These are phyloP conservation scores for Drosophila melanocephala DNA, from an alignment of 2,888 invertebrate species.

Conservation along the genomic window DNA sequence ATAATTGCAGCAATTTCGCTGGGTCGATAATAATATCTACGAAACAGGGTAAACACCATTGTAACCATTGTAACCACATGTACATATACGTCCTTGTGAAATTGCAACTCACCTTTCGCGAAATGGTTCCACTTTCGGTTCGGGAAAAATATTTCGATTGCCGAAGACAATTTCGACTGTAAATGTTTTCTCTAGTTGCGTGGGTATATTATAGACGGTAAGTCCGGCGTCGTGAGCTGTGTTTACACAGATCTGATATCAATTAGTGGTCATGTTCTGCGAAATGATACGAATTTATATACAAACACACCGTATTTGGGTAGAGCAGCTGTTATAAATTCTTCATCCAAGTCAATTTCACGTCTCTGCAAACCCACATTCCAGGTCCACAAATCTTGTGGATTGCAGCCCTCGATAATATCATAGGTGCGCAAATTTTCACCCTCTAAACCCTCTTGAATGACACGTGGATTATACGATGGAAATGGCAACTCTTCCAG, in stretches of 20 bases:
- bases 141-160: constrained; percentile 63
- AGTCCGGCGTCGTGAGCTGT: constrained; percentile 68
- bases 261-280: constrained; percentile 16
- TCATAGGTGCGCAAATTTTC: constrained; percentile 72
- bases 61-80: background rate
- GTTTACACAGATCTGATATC: constrained; percentile 34
- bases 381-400: constrained; percentile 81
- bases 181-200: constrained; percentile 81
- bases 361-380: constrained; percentile 72
- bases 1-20: constrained; percentile 80
- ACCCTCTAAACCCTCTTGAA: constrained; percentile 79
- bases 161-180: constrained; percentile 79
- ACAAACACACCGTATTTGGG: constrained; percentile 73
- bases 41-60: background rate
- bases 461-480: constrained; percentile 82
- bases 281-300: no score
- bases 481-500: constrained; percentile 74
- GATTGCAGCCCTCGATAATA: constrained; percentile 70
- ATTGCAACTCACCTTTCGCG: constrained; percentile 46
- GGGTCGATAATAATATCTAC: constrained; percentile 70
- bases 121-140: constrained; percentile 41
- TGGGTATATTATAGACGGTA: constrained; percentile 76
- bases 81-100: background rate
- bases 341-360: constrained; percentile 73
- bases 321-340: constrained; percentile 63